A percentile compares a stretch with the other conserved stretches of the same genome.
Conservation (phyloP, 1,140 invertebrate genomes). For the Drosophila truncata region DNA sequence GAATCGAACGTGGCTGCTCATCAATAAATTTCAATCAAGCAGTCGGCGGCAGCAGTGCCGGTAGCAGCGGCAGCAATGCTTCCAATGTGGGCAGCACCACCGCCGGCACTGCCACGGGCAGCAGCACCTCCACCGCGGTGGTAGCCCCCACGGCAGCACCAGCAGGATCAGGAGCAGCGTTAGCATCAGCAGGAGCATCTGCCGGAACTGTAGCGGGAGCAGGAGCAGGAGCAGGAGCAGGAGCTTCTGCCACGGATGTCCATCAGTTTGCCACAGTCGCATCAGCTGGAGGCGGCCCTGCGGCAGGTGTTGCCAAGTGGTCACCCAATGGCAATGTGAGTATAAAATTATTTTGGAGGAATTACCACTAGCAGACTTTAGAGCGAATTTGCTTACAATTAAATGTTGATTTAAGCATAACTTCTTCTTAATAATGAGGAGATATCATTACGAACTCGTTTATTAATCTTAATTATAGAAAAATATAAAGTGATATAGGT, state of each 20-base stretch:
- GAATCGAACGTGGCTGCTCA: slow-evolving; percentile 58
- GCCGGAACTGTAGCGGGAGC: slow-evolving; percentile 14
- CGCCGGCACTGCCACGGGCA: slow-evolving; percentile 67
- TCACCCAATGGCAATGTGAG: slow-evolving; percentile 84
- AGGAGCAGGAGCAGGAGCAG: slow-evolving; percentile 18
- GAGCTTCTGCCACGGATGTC: slow-evolving; percentile 29
- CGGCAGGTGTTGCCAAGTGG: slow-evolving; percentile 73
- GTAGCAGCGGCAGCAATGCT: slow-evolving; percentile 76
- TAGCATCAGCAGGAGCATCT: slow-evolving; percentile 21
- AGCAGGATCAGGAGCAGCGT: slow-evolving; percentile 10
- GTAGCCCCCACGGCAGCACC: slow-evolving; percentile 37
- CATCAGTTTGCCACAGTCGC: slow-evolving; percentile 45
- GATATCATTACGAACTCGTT: neutral
- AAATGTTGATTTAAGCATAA: neutral
- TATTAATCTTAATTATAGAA: neutral
- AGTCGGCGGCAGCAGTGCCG: slow-evolving; percentile 79
- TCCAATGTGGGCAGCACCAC: slow-evolving; percentile 74
- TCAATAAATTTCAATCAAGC: slow-evolving; percentile 82
- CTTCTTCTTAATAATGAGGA: neutral
- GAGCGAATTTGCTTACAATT: neutral
- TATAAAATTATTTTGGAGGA: slow-evolving; percentile 21
- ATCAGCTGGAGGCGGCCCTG: slow-evolving; percentile 22
- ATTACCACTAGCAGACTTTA: neutral
- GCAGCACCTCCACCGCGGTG: slow-evolving; percentile 70
- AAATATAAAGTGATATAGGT: no score